A percentile compares a stretch with the other conserved stretches of the same genome.
Conservation (phyloP, 2,797 vertebrate genomes). For the Acridotheres tristis region DNA sequence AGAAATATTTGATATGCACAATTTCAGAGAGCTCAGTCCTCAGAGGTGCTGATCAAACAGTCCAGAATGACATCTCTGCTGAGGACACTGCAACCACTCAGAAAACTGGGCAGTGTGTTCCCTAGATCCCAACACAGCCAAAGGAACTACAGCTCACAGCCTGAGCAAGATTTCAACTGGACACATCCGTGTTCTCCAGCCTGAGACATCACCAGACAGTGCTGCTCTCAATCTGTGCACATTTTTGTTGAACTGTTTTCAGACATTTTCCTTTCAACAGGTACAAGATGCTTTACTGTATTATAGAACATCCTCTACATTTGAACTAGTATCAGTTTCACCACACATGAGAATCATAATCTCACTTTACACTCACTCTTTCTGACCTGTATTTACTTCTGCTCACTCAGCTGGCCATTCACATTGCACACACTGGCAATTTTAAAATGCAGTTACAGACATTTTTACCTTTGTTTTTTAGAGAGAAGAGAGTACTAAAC, state of each 20-base stretch:
- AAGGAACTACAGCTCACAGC: not conserved
- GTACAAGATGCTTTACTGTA: not conserved
- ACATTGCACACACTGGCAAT: not conserved
- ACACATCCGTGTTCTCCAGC: rapidly evolving
- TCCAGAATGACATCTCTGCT: not conserved
- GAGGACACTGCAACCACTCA: not conserved
- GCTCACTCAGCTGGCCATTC: not conserved
- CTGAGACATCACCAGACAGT: not conserved
- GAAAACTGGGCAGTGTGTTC: rapidly evolving
- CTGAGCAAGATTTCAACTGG: not conserved
- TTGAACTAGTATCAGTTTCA: not conserved
- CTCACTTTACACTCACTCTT: slow-evolving; percentile 66
- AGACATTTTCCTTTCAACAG: not conserved
- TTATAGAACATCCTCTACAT: not conserved
- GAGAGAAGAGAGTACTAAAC: slow-evolving; percentile 76
- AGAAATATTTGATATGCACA: not conserved
- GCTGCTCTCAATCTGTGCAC: not conserved
- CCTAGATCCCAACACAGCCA: not conserved
- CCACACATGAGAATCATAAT: not conserved
- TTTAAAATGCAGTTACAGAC: slow-evolving; percentile 77
- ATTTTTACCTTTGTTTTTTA: slow-evolving; percentile 69
- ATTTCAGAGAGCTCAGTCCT: not conserved
- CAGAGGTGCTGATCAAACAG: not conserved
- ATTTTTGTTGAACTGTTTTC: not conserved
- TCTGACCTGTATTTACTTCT: slow-evolving; percentile 81